These are phyloP conservation scores for Montipora capricornis DNA, from an alignment of 64 coral and sea anemone species.

Conservation along the genomic window DNA sequence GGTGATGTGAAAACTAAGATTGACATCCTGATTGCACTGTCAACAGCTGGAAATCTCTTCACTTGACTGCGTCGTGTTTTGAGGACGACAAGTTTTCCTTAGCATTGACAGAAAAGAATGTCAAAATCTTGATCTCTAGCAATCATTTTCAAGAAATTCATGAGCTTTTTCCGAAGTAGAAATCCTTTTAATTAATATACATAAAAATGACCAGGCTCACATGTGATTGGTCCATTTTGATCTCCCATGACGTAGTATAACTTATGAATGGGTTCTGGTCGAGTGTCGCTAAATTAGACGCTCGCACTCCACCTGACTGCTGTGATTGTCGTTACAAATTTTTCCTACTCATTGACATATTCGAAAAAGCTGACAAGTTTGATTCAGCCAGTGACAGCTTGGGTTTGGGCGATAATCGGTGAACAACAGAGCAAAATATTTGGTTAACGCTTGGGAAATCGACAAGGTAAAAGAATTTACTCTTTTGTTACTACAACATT, in stretches of 20 bases:
- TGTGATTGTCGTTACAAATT: neutral
- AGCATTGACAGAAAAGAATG: slow-evolving; percentile 8
- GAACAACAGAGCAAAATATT: neutral
- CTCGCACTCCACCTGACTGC: neutral
- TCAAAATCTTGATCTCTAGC: neutral
- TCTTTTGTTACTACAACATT: slow-evolving; percentile 17
- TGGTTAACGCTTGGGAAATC: neutral
- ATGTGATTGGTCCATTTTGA: slow-evolving; percentile 30
- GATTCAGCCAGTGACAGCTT: neutral
- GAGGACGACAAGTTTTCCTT: neutral
- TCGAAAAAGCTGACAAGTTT: neutral
- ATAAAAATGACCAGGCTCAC: neutral
- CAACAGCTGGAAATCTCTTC: neutral
- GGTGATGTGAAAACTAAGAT: no score
- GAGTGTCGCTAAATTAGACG: neutral
- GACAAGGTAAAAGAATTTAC: neutral
- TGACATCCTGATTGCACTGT: neutral
- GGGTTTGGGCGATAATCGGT: neutral
- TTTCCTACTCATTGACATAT: neutral
- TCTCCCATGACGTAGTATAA: slow-evolving; percentile 11
- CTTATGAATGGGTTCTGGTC: slow-evolving; percentile 22
- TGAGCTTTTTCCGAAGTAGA: no score
- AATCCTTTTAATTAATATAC: neutral
- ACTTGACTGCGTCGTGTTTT: neutral
- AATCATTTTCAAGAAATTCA: slow-evolving; percentile 10